Base-by-base conservation (phyloP, 2,888 invertebrate genomes). In the Lacanobia wlatinum region DNA sequence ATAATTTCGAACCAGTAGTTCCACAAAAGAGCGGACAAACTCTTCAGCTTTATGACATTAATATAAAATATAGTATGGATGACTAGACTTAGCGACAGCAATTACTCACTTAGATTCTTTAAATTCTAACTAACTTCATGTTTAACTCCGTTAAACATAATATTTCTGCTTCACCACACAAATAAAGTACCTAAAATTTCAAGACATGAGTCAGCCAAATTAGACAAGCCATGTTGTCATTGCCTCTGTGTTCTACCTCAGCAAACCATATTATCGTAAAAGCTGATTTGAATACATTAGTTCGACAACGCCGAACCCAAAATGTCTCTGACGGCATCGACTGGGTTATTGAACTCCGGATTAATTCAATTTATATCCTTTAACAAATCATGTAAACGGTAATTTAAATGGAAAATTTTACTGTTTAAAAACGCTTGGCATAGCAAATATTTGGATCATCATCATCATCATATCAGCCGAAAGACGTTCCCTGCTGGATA, bases 241-340 rank as follows among this genome's bases (percentile, higher is more conserved):
- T 34, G 58, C 16, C 12, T 23, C 6, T 63, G 43, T 40, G 58
- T 40, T 53, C n/a, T 60, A 68, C 40, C 34, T 69, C 48, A 52
- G 18, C 9, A 59, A 62, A 61, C 12, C 14, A 40, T 60, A 60
- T 38, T 60, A 64, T 40, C 53, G 34, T 69, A 53, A 68, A 65
- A 78, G 21, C 50, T 78, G 53, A 72, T 77, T 78, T 78, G 65
- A 73, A 67, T 79, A 67, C 53, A 61, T 65, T 78, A 61, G 50
- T 58, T 65, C 61, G 61, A 61, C 38, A 55, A 48, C 16, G 48
- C 52, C 23, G 43, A 66, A 43, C 73, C 34, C 59, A 43, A 59
- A 79, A 71, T 56, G 43, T 77, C 56, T 23, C 38, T 46, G 21
- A 59, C 34, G 16, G 0, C 58, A 62, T 59, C 12, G 48, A 50